phyloP scores from a whole-genome alignment of 2,797 vertebrate genomes.

The Spheniscus humboldti region DNA sequence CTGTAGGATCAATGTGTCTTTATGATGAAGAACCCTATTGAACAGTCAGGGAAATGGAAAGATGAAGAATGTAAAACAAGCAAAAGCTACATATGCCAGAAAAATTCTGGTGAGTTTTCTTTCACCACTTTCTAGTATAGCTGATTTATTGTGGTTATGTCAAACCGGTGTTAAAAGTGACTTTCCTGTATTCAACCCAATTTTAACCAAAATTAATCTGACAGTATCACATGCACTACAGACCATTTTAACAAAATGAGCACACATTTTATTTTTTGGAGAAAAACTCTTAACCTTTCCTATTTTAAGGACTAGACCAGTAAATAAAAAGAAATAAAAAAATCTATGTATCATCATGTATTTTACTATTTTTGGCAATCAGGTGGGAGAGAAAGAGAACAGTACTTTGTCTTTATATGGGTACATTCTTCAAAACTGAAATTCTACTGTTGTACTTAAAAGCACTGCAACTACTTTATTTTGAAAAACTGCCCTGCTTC shows the following conservation, averaged over 20 bases:
- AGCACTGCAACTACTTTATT: background rate
- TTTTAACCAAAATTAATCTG: background rate
- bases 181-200: background rate
- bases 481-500: background rate
- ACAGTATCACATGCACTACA: background rate
- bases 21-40: constrained; percentile 61
- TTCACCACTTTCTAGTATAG: background rate
- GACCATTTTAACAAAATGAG: background rate
- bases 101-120: constrained; percentile 74
- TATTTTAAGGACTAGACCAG: background rate
- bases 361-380: background rate
- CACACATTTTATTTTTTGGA: background rate
- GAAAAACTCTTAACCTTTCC: background rate
- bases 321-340: background rate
- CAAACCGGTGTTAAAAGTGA: background rate
- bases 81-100: constrained; percentile 84
- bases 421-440: background rate
- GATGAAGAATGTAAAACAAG: constrained; percentile 74
- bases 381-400: background rate
- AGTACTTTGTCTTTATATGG: background rate
- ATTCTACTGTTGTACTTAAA: background rate
- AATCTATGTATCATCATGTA: background rate
- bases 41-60: constrained; percentile 79
- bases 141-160: background rate
- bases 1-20: constrained; percentile 81